A percentile compares a stretch with the other conserved stretches of the same genome.
Conservation (phyloP, 2,888 invertebrate genomes). For the Allolobophora icterica region DNA sequence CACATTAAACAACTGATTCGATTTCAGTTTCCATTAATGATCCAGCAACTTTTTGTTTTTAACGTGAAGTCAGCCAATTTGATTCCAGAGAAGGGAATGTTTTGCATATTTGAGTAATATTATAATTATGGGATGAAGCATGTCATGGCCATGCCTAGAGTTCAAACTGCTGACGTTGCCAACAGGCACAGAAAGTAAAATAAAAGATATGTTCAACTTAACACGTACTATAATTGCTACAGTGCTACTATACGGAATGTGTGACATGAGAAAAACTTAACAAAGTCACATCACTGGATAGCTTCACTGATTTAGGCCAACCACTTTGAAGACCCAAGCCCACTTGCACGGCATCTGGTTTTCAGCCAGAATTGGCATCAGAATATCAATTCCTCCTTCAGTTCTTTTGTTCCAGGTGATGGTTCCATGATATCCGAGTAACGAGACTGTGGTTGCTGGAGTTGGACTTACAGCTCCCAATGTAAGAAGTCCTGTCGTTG, state of each 20-base stretch:
- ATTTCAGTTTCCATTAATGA: too few species aligned
- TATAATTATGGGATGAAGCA: too few species aligned
- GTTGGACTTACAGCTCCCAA: slow-evolving; percentile 67
- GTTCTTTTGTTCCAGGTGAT: slow-evolving; percentile 47
- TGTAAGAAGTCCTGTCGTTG: slow-evolving; percentile 69
- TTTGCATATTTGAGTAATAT: too few species aligned
- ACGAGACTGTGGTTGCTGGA: slow-evolving; percentile 62
- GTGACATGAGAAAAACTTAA: not conserved
- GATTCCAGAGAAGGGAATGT: too few species aligned
- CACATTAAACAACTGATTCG: too few species aligned
- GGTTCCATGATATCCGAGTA: slow-evolving; percentile 68
- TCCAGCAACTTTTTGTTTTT: too few species aligned
- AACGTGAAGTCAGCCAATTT: too few species aligned
- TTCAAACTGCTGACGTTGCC: too few species aligned
- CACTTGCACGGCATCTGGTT: slow-evolving; percentile 46
- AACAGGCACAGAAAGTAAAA: not conserved
- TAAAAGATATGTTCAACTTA: not conserved
- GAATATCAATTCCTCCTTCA: slow-evolving; percentile 53
- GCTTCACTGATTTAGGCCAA: not conserved
- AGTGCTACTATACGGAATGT: not conserved
- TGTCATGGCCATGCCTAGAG: too few species aligned
- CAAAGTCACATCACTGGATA: not conserved
- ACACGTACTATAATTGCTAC: not conserved
- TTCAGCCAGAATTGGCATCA: slow-evolving; percentile 51
- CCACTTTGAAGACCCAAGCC: slow-evolving; percentile 48